Evolutionary conservation across 2,888 invertebrate genomes (phyloP), one percentile per base, ranked within the genome.

Genomic region (Shargacucullia verbasci): DNA sequence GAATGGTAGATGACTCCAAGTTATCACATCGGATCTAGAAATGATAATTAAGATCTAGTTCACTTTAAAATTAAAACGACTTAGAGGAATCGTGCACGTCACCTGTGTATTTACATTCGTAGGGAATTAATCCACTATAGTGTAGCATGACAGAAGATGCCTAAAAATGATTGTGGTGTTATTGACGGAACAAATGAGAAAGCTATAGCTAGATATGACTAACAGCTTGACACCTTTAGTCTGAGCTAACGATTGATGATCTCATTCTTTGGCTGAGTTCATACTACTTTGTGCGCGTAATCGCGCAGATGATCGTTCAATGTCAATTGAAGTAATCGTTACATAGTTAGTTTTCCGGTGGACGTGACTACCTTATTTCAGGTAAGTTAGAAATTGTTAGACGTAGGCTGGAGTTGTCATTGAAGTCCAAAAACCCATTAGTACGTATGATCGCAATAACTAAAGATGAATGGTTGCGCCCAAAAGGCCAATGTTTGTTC

Each of bases 11-110:
- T 59, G 57, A 64, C 44, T 54, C 35, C 15, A 61, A 41, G 15
- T 54, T 49, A 35, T 45, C 57, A 57, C 47, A 5, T 48, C 34
- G 56, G 29, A 29, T 29, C 29, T 29, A 29, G 9, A 50, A 14
- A 43, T 38, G 41, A 43, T 67, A 29, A 48, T 47, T 50, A 57
- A 27, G 13, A 13, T 34, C 35, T 71, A 37, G 39, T 59, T 71
- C 66, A 71, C 37, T 59, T 55, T 44, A 11, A 53, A 56, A 45
- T 61, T 48, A 33, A 34, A 44, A 57, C 47, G 27, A 41, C 37
- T 47, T 59, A 49, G 46, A 13, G 8, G 35, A 56, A 54, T 48
- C 25, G 12, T 59, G 52, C 61, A 59, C 48, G 50, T 59, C 55
- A 58, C 45, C n/a, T 34, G 38, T 31, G 35, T 45, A 44, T 41